Evolutionary conservation across 2,888 invertebrate genomes (phyloP).

Genomic region (Yponomeuta sedellus): DNA sequence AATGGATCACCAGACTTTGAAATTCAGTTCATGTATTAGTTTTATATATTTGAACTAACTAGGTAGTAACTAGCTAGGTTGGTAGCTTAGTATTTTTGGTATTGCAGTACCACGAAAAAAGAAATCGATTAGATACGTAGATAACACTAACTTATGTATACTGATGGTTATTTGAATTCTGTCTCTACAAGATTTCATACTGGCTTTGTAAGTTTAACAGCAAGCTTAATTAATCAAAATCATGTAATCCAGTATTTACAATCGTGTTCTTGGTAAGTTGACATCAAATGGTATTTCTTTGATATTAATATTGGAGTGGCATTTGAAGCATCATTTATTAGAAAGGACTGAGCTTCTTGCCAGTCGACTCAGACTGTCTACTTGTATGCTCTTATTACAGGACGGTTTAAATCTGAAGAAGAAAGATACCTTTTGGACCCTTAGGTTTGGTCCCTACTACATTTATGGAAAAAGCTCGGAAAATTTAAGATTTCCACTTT

Average conservation of each 20-base stretch:
- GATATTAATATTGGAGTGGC: conserved; percentile 28
- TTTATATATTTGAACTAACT: neutral
- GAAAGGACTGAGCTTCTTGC: conserved; percentile 33
- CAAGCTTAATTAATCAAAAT: neutral
- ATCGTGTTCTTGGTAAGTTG: neutral
- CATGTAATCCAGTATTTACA: neutral
- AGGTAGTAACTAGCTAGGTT: no score
- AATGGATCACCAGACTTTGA: neutral
- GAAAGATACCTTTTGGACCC: neutral
- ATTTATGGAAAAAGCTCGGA: neutral
- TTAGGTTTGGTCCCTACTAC: neutral
- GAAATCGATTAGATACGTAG: no score
- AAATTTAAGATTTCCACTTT: neutral
- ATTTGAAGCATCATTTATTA: conserved; percentile 33
- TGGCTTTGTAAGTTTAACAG: neutral
- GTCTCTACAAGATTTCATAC: neutral
- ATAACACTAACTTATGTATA: no score
- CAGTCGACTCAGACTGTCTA: conserved; percentile 43
- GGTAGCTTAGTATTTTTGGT: no score
- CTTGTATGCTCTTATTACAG: conserved; percentile 70
- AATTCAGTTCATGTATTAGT: neutral
- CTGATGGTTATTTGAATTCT: no score
- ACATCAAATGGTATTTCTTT: neutral
- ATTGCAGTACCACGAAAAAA: no score
- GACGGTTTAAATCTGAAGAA: conserved; percentile 68